Evolutionary conservation across 2,113 vertebrate genomes (phyloP).

Genomic region (Tychaedon coryphoeus): DNA sequence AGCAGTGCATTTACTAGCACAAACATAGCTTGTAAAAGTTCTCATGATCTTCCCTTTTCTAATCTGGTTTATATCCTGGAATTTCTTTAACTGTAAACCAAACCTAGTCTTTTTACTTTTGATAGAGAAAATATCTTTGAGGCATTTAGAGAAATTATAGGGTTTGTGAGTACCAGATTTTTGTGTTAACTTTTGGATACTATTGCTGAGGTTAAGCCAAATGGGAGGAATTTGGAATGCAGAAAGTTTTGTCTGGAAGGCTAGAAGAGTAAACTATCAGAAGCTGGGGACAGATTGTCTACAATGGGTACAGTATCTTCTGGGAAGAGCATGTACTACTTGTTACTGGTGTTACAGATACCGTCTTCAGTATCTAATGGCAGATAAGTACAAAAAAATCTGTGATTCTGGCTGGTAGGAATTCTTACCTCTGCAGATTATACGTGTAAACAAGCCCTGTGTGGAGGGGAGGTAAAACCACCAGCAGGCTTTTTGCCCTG

Average conservation of each 20-base stretch:
- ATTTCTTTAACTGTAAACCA: not conserved
- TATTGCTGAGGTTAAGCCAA: not conserved
- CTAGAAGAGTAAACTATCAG: not conserved
- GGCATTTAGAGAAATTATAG: not conserved
- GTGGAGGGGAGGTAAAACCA: not conserved
- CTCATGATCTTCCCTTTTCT: not conserved
- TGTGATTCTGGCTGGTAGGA: not conserved
- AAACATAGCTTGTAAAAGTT: not conserved
- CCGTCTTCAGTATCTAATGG: not conserved
- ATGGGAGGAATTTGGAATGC: not conserved
- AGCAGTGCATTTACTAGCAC: not conserved
- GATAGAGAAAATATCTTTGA: not conserved
- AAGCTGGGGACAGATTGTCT: not conserved
- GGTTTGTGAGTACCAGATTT: not conserved
- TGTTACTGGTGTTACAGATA: not conserved
- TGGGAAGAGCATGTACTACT: not conserved
- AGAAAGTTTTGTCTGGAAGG: not conserved
- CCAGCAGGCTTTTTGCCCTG: not conserved
- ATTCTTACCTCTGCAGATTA: not conserved
- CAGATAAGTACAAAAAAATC: not conserved
- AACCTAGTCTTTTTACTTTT: not conserved
- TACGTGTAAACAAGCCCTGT: not conserved
- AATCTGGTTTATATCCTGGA: not conserved
- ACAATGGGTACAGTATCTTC: not conserved
- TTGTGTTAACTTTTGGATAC: not conserved